These are phyloP conservation scores for Cantharis rustica DNA, from an alignment of 2,888 invertebrate species.

Conservation along the genomic window DNA sequence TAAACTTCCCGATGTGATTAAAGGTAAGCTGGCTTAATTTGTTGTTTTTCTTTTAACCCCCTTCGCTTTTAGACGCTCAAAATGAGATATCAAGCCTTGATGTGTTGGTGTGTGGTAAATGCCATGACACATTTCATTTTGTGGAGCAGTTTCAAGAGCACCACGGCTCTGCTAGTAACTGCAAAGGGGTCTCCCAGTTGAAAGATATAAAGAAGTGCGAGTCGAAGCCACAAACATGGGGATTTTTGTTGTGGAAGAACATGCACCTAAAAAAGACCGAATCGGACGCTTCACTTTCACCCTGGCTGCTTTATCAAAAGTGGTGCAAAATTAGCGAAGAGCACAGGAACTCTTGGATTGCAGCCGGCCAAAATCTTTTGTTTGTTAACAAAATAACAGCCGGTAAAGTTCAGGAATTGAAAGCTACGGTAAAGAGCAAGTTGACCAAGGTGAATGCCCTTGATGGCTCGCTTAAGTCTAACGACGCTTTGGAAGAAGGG, in stretches of 20 bases:
- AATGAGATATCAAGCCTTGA: constrained; percentile 77
- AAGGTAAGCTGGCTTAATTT: constrained; percentile 35
- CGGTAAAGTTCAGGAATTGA: constrained; percentile 68
- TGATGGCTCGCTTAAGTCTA: constrained; percentile 16
- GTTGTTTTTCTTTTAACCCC: neutral
- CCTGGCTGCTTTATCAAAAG: constrained; percentile 82
- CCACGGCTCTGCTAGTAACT: constrained; percentile 63
- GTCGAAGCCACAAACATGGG: constrained; percentile 84
- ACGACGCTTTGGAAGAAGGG: constrained; percentile 37
- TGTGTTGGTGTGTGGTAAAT: constrained; percentile 82
- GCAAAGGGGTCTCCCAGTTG: constrained; percentile 66
- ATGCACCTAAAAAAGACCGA: constrained; percentile 60
- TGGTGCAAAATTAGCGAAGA: constrained; percentile 81
- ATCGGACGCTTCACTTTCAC: constrained; percentile 58
- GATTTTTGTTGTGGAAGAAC: constrained; percentile 80
- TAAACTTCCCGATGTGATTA: constrained; percentile 40
- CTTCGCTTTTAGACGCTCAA: constrained; percentile 66
- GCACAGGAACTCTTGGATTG: constrained; percentile 77
- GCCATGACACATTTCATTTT: constrained; percentile 79
- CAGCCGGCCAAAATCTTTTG: constrained; percentile 78
- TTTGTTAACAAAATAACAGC: constrained; percentile 69
- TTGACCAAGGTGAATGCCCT: neutral
- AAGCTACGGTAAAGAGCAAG: constrained; percentile 27
- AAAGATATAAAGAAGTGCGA: constrained; percentile 70
- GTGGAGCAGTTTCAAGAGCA: constrained; percentile 79